These are phyloP conservation scores for Desmophyllum pertusum DNA, from an alignment of 92 coral and sea anemone species.

Conservation along the genomic window DNA sequence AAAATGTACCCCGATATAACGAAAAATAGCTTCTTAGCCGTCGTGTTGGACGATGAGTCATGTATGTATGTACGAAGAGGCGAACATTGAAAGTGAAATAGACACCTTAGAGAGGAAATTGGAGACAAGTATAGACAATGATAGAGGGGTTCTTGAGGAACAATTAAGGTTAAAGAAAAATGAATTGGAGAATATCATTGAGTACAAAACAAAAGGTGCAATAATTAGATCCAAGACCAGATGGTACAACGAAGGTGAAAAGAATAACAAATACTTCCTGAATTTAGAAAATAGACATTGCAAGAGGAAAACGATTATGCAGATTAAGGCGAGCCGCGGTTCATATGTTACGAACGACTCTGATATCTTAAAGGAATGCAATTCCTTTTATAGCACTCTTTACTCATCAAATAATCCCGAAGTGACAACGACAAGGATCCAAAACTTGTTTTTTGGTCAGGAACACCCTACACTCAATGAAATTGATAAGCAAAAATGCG, in stretches of 20 bases:
- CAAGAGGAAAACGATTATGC: neutral
- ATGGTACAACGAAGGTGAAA: conserved; percentile 49
- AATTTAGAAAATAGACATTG: conserved; percentile 15
- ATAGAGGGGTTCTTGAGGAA: neutral
- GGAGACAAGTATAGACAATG: neutral
- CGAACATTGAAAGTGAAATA: neutral
- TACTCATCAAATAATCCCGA: neutral
- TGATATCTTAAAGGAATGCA: conserved; percentile 16
- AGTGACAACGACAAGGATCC: too few relatives aligned
- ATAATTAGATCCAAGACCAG: conserved; percentile 33
- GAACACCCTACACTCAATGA: neutral
- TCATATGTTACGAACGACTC: neutral
- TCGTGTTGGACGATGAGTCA: too few relatives aligned
- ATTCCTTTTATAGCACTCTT: conserved; percentile 11
- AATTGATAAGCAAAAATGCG: neutral
- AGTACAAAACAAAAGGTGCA: conserved; percentile 29
- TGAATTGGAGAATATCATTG: neutral
- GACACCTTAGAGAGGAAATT: neutral
- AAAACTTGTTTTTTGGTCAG: neutral
- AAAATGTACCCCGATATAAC: too few relatives aligned
- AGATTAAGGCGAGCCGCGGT: neutral
- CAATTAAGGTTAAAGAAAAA: neutral
- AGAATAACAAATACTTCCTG: conserved; percentile 22
- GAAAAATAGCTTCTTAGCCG: too few relatives aligned
- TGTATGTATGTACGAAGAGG: too few relatives aligned